A percentile compares a stretch with the other conserved stretches of the same genome.
Evolutionary conservation across 2,888 invertebrate genomes (phyloP).

Genomic region (Dendrolimus houi): DNA sequence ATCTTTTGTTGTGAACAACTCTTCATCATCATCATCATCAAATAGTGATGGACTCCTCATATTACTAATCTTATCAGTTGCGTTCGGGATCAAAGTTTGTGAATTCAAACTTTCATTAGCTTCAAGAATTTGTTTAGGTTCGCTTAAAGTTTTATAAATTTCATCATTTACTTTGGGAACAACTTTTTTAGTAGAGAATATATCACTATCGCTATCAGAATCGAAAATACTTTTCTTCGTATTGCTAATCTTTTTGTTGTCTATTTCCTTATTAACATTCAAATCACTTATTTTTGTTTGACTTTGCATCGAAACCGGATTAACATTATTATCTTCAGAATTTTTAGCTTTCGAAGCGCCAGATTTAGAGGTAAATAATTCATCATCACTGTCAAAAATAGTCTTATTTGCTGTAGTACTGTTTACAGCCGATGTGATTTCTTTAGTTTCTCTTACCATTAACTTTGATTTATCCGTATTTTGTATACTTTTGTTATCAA

Average conservation of each 20-base stretch:
- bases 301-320: no score
- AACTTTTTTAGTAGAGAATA: slow-evolving; percentile 19
- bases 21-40: slow-evolving; percentile 42
- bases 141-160: slow-evolving; percentile 2
- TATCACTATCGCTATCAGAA: slow-evolving; percentile 38
- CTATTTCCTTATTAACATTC: not conserved
- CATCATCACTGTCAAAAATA: not conserved
- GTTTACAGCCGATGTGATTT: no score
- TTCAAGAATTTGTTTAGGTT: slow-evolving; percentile 1
- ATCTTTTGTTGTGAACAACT: slow-evolving; percentile 19
- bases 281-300: not conserved
- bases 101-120: not conserved
- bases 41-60: slow-evolving; percentile 34
- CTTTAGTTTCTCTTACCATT: no score
- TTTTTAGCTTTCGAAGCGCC: no score
- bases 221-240: slow-evolving; percentile 30
- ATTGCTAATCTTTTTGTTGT: not conserved
- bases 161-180: not conserved
- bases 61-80: not conserved
- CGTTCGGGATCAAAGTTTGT: not conserved
- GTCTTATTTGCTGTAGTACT: not conserved
- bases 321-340: no score
- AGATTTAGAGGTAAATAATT: not conserved
- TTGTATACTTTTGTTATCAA: slow-evolving; percentile 9
- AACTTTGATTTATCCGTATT: slow-evolving; percentile 9